Conservation (phyloP, 2,888 invertebrate genomes). For the Isoperla grammatica region DNA sequence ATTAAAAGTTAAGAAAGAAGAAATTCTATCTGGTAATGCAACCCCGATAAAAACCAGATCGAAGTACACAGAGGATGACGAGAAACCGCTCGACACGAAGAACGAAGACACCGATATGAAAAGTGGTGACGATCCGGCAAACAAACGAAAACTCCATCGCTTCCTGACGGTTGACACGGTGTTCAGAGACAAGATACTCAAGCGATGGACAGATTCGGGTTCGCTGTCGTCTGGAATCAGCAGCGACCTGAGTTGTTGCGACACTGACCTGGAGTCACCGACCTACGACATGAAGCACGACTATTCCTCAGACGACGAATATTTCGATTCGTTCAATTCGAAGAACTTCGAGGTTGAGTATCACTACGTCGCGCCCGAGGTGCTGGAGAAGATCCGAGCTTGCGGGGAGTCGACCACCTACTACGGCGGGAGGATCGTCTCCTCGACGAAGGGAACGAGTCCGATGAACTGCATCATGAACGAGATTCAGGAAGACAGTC, state of each 20-base stretch:
- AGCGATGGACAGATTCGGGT: slow-evolving; percentile 37
- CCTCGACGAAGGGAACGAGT: slow-evolving; percentile 47
- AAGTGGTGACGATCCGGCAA: background rate
- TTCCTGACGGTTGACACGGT: slow-evolving; percentile 23
- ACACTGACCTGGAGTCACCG: slow-evolving; percentile 32
- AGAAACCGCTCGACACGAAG: background rate
- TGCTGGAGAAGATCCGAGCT: slow-evolving; percentile 79
- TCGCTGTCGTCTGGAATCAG: slow-evolving; percentile 39
- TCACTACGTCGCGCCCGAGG: slow-evolving; percentile 53
- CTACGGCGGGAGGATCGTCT: slow-evolving; percentile 52
- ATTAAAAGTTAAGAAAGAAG: slow-evolving; percentile 22
- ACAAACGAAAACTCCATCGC: slow-evolving; percentile 2
- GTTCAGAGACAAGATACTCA: background rate
- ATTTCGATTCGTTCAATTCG: slow-evolving; percentile 12
- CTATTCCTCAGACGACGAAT: slow-evolving; percentile 47
- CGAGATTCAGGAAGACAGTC: slow-evolving; percentile 50
- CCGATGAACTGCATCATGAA: slow-evolving; percentile 70
- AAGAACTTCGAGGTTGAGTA: slow-evolving; percentile 47
- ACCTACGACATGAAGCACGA: background rate
- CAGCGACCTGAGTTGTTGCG: slow-evolving; percentile 36
- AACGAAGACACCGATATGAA: background rate
- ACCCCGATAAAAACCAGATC: background rate
- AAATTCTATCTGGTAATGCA: background rate
- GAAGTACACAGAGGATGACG: background rate
- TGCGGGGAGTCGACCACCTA: slow-evolving; percentile 87